phyloP scores from a whole-genome alignment of 2,888 invertebrate species.

The Subacronicta megacephala region DNA sequence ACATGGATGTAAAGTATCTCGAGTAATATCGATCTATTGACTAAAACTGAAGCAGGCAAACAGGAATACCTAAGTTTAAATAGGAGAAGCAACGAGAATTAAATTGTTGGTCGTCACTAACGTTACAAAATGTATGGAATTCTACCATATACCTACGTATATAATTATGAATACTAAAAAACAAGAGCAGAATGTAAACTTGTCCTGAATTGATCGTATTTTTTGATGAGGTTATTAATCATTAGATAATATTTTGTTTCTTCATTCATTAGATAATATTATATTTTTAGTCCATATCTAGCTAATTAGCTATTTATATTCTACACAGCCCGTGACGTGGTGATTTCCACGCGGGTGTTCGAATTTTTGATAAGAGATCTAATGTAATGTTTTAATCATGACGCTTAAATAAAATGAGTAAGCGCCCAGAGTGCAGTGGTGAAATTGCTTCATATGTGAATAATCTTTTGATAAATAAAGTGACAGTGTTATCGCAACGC shows the following conservation, averaged over 20 bases:
- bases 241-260: no score
- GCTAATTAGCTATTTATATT: constrained; percentile 13
- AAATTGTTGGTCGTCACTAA: neutral
- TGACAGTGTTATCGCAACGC: constrained; percentile 25
- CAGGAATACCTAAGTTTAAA: constrained; percentile 16
- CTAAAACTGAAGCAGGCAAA: constrained; percentile 2
- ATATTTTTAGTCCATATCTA: no score
- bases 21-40: constrained; percentile 1
- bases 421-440: constrained; percentile 15
- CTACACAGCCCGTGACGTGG: constrained; percentile 32
- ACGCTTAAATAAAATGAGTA: constrained; percentile 30
- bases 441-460: constrained; percentile 24
- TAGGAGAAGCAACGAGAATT: neutral
- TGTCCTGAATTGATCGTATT: neutral
- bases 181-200: no score
- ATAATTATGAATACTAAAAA: no score
- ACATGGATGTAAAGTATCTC: no score
- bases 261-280: constrained; percentile 32
- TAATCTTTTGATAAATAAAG: constrained; percentile 8
- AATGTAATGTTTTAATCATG: constrained; percentile 14
- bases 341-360: constrained; percentile 40
- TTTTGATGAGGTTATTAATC: constrained; percentile 11
- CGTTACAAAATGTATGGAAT: constrained; percentile 12
- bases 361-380: constrained; percentile 22
- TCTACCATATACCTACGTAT: no score